Percentiles rank a stretch among this genome's conserved stretches.
phyloP scores from a whole-genome alignment of 2,113 vertebrate genomes.

The Andinoacara biseriatus region DNA sequence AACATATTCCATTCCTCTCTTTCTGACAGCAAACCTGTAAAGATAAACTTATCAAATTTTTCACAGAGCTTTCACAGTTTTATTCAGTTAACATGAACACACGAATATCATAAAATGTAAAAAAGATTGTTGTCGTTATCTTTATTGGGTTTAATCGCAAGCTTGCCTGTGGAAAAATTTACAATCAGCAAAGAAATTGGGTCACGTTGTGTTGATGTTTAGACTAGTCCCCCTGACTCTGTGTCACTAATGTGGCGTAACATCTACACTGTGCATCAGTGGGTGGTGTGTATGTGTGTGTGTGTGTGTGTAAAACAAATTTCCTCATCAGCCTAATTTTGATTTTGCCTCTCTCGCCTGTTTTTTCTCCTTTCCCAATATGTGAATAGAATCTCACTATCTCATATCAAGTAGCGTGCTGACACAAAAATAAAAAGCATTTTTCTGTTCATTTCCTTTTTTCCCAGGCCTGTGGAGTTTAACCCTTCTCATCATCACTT shows the following conservation, averaged over 20 bases:
- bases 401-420: not conserved
- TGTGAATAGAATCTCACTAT: not conserved
- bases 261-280: conserved; percentile 2
- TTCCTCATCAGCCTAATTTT: not conserved
- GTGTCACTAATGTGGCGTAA: conserved; percentile 17
- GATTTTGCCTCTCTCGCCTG: not conserved
- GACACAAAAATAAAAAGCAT: not conserved
- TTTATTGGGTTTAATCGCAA: conserved; percentile 1
- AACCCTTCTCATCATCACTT: conserved; percentile 68
- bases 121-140: not conserved
- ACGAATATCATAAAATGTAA: not conserved
- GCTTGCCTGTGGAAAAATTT: not conserved
- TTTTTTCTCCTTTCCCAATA: not conserved
- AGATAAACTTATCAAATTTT: not conserved
- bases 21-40: not conserved
- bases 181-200: not conserved
- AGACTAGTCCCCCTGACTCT: not conserved
- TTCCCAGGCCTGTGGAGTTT: conserved; percentile 55
- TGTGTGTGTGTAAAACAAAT: not conserved
- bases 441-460: not conserved
- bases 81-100: not conserved
- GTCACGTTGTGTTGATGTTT: not conserved
- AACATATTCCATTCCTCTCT: not conserved
- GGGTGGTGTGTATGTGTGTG: not conserved
- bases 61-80: not conserved